Conservation (phyloP, 2,888 invertebrate genomes). For the Trimorus sp. region DNA sequence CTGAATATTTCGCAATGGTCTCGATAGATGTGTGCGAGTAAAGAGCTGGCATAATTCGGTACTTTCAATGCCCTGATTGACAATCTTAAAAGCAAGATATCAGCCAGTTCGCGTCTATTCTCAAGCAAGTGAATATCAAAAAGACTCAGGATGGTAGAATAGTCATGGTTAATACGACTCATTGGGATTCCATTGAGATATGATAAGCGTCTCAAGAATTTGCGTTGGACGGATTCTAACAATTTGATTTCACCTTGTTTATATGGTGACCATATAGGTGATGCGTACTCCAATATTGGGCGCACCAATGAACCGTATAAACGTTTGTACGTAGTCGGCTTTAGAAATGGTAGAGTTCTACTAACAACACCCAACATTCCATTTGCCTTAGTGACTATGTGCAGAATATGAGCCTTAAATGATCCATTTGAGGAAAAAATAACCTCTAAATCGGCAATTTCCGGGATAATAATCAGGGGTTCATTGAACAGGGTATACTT, state of each 20-base stretch:
- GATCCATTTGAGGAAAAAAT: not conserved
- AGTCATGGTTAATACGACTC: not conserved
- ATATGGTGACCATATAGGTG: conserved; percentile 4
- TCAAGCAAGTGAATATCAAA: not conserved
- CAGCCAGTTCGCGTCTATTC: not conserved
- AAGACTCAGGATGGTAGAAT: not conserved
- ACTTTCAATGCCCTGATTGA: too few relatives aligned
- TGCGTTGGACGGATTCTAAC: conserved; percentile 23
- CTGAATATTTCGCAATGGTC: too few relatives aligned
- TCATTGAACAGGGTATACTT: not conserved
- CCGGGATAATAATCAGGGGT: not conserved
- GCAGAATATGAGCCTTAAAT: not conserved
- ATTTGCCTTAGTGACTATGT: not conserved
- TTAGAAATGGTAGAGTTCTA: not conserved
- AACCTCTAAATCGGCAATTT: not conserved
- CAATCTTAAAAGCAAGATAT: not conserved
- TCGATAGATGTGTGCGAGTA: too few relatives aligned
- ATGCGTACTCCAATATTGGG: conserved; percentile 12
- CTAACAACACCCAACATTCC: not conserved
- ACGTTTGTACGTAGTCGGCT: not conserved
- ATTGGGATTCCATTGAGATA: conserved; percentile 9
- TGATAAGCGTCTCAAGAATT: conserved; percentile 2
- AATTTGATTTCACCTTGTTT: not conserved
- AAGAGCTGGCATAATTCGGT: too few relatives aligned
- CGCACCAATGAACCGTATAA: not conserved